Percentiles rank a stretch among this genome's conserved stretches.
Evolutionary conservation across 2,113 vertebrate species (phyloP).

Genomic region (Notothenia rossii): DNA sequence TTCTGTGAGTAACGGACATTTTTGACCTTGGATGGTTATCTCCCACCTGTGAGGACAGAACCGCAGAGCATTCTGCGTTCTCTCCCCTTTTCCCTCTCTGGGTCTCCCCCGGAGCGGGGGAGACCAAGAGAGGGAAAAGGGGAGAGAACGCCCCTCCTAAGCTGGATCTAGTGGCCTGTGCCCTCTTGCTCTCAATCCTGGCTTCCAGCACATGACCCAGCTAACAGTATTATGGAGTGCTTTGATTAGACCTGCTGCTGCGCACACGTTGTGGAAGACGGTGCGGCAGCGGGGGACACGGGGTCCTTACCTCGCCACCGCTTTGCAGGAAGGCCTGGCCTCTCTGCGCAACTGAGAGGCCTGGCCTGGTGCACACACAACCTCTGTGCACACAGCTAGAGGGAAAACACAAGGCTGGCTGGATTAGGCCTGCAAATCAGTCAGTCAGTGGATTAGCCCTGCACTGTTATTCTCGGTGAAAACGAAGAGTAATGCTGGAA

Average conservation of each 20-base stretch:
- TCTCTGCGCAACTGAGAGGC: neutral
- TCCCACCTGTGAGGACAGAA: neutral
- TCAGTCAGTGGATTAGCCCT: constrained; percentile 67
- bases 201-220: constrained; percentile 81
- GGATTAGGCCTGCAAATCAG: constrained; percentile 69
- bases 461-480: constrained; percentile 57
- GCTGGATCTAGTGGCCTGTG: constrained; percentile 73
- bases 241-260: constrained; percentile 79
- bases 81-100: no score
- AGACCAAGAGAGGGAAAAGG: neutral
- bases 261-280: constrained; percentile 38
- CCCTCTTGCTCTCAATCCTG: constrained; percentile 79
- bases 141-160: constrained; percentile 49
- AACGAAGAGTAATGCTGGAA: constrained; percentile 54
- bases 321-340: constrained; percentile 38
- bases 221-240: constrained; percentile 78
- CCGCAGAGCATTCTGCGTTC: no score
- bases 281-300: neutral
- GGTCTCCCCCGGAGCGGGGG: neutral
- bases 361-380: no score
- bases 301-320: constrained; percentile 44
- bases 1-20: neutral
- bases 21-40: constrained; percentile 17
- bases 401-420: neutral
- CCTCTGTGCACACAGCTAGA: no score